phyloP scores from a whole-genome alignment of 2,888 invertebrate genomes.

The Drosophila mayaguana region DNA sequence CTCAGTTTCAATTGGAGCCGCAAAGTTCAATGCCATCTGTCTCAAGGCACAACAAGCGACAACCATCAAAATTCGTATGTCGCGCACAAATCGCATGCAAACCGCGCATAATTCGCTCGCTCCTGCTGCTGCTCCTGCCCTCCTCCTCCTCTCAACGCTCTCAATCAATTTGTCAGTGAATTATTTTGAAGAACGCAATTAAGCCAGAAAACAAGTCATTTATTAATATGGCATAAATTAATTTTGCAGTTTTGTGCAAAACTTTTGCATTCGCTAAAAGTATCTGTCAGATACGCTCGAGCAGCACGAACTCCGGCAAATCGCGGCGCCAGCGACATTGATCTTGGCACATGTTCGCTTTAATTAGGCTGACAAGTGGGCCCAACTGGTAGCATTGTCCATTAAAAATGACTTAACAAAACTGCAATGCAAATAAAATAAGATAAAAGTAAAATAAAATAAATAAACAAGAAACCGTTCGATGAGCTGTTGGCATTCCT shows the following conservation, averaged over 20 bases:
- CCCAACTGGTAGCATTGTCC: constrained; percentile 37
- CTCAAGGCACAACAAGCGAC: constrained; percentile 20
- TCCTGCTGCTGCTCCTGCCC: not conserved
- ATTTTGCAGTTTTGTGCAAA: constrained; percentile 65
- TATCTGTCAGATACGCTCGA: constrained; percentile 56
- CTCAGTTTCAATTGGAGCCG: not conserved
- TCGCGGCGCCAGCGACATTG: constrained; percentile 76
- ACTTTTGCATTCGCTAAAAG: constrained; percentile 46
- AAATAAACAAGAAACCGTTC: constrained; percentile 26
- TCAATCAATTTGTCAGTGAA: constrained; percentile 65
- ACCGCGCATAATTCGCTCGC: constrained; percentile 52
- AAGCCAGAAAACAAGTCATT: constrained; percentile 59
- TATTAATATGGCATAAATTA: constrained; percentile 65
- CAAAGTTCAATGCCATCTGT: constrained; percentile 65
- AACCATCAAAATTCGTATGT: constrained; percentile 59
- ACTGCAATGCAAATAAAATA: constrained; percentile 2
- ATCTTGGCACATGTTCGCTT: constrained; percentile 80
- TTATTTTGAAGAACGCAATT: constrained; percentile 61
- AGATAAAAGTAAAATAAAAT: not conserved
- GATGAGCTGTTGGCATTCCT: constrained; percentile 32
- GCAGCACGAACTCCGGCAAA: not conserved
- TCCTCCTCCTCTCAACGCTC: not conserved
- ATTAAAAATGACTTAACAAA: constrained; percentile 69
- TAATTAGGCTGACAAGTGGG: constrained; percentile 72
- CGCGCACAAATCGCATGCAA: constrained; percentile 68